Conservation (phyloP, 53 echinoderm and acorn worm species). For the Glandiceps talaboti region DNA sequence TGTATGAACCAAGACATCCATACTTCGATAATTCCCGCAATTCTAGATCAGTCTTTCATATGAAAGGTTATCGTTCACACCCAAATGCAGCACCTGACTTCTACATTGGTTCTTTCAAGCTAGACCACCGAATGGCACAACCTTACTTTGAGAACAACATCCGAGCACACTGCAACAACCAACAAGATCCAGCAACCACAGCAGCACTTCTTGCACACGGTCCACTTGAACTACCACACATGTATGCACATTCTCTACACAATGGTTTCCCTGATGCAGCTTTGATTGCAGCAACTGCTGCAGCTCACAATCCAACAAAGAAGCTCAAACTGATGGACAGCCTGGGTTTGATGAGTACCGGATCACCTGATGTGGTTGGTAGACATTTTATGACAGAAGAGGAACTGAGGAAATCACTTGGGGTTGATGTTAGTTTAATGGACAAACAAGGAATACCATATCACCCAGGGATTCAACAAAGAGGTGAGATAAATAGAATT, state of each 20-base stretch:
- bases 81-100: neutral
- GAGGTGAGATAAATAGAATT: neutral
- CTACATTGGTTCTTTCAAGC: neutral
- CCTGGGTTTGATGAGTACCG: neutral
- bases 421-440: neutral
- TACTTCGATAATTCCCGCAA: neutral
- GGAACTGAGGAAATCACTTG: neutral
- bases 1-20: neutral
- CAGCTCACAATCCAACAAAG: neutral
- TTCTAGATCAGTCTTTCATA: neutral
- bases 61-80: neutral
- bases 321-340: neutral
- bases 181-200: neutral
- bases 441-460: neutral
- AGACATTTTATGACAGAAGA: neutral
- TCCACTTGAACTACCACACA: neutral
- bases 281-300: neutral
- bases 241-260: neutral
- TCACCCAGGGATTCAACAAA: neutral
- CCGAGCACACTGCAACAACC: slow-evolving; percentile 42
- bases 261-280: neutral
- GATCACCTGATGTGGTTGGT: neutral
- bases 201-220: neutral
- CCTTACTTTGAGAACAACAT: slow-evolving; percentile 69
- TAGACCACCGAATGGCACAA: slow-evolving; percentile 10